Percentiles rank a stretch among this genome's conserved stretches.
These are phyloP conservation scores for Drosophila eugracilis DNA, from an alignment of 1,140 invertebrate genomes.

Conservation along the genomic window DNA sequence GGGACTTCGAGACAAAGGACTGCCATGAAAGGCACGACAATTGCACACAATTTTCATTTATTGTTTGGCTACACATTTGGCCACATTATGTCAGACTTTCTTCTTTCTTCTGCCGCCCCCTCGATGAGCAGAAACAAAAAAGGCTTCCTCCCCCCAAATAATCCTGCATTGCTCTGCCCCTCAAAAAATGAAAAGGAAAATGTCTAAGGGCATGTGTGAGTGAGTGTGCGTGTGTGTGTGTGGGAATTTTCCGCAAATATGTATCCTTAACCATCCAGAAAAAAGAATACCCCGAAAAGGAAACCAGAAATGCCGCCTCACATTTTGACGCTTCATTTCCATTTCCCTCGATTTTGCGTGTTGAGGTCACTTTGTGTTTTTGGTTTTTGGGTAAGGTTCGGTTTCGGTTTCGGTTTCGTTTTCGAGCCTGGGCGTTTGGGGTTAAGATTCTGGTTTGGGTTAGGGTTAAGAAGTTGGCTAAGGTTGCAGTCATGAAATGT, in stretches of 20 bases:
- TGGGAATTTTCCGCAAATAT: constrained; percentile 5
- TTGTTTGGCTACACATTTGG: constrained; percentile 83
- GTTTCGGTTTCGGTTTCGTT: constrained; percentile 1
- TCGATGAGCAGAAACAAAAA: constrained; percentile 46
- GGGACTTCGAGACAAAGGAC: constrained; percentile 10
- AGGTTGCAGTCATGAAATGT: constrained; percentile 31
- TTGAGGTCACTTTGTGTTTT: constrained; percentile 47
- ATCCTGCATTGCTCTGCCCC: constrained; percentile 55
- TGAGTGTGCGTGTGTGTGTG: background rate
- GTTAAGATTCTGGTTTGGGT: constrained; percentile 22
- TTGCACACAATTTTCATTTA: constrained; percentile 84
- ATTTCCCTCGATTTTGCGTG: constrained; percentile 43
- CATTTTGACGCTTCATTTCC: constrained; percentile 50
- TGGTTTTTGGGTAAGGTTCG: constrained; percentile 9
- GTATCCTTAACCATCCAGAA: constrained; percentile 18
- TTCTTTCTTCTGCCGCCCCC: constrained; percentile 7
- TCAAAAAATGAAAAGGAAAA: constrained; percentile 16
- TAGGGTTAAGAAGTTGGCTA: constrained; percentile 31
- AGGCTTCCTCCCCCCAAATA: constrained; percentile 47
- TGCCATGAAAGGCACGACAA: constrained; percentile 68
- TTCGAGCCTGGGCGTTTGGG: constrained; percentile 16
- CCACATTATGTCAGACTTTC: constrained; percentile 68
- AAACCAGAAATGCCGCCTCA: constrained; percentile 44
- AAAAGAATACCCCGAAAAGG: constrained; percentile 9
- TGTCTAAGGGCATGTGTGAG: constrained; percentile 14